Base-by-base conservation (phyloP, 2,797 vertebrate genomes). In the Lindbergichthys nudifrons region DNA sequence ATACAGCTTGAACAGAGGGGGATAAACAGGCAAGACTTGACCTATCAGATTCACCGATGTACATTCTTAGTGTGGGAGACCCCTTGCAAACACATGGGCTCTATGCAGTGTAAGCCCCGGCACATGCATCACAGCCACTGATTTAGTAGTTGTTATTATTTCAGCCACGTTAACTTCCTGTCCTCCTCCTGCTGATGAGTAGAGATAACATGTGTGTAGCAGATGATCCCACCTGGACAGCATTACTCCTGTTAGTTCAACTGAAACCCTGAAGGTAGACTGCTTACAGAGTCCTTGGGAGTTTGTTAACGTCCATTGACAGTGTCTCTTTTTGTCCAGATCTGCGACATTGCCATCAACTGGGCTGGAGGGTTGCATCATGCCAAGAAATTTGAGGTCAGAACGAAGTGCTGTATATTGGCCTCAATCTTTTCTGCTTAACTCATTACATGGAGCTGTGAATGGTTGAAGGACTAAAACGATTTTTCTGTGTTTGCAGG, bases 331-430 rank as follows among this genome's bases (percentile, higher is more conserved):
- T 21, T 89, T 53, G 87, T 75, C 1, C 79, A 99, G 97, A 98
- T 99, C 81, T 99, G 98, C 90, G 98, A 99, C 87, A 99, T 99
- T 66, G 97, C 98, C 65, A 99, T 99, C 79, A 99, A 99, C 92
- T 99, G 98, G 98, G 98, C 98, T 19, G 98, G 98, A 76, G 98
- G 98, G 18, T 93, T 99, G 53, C 98, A 99, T 85, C 98, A 99
- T 4, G 98, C 98, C 47, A 99, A 99, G 79, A 99, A 99, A 62
- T 99, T 99, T 93, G 98, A 99, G 97, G 98, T 99, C 85, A 93
- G 65, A 70, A 10, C 30, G 12, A 23, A 68, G 15, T 54, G 15
- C 2, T 6, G 0, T 45, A 0, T 26, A 0, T 21, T 6, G 3
- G 7, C 62, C 6, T 21, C n/a, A 10, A 5, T 47, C 19, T 4